A percentile compares a stretch with the other conserved stretches of the same genome.
Evolutionary conservation across 2,888 invertebrate genomes (phyloP).

Genomic region (Pristionchus entomophagus): DNA sequence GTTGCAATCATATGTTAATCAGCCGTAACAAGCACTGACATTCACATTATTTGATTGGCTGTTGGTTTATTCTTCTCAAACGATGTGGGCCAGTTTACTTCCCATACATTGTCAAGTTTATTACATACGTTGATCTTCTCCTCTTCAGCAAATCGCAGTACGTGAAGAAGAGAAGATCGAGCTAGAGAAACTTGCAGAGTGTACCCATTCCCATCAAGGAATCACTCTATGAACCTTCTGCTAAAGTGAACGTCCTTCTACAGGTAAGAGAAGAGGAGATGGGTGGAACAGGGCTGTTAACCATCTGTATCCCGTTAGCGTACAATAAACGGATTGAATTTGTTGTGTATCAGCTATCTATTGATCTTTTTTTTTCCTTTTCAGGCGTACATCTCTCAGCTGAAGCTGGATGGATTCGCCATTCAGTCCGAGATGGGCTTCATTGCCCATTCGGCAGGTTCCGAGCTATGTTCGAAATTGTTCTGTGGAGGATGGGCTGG

Average conservation of each 20-base stretch:
- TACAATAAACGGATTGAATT: background rate
- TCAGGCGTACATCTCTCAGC: slow-evolving; percentile 96
- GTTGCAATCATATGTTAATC: slow-evolving; percentile 77
- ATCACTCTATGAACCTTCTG: slow-evolving; percentile 96
- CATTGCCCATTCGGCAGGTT: slow-evolving; percentile 97
- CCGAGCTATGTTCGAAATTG: slow-evolving; percentile 97
- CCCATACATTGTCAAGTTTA: background rate
- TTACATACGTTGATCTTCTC: background rate
- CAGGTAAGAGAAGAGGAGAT: too few species aligned
- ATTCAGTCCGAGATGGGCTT: slow-evolving; percentile 99
- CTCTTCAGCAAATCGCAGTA: slow-evolving; percentile 52
- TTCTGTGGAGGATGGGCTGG: slow-evolving; percentile 95
- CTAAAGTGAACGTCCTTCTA: slow-evolving; percentile 82
- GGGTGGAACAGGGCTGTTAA: too few species aligned
- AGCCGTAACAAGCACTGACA: too few species aligned
- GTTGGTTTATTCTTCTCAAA: too few species aligned
- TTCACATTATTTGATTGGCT: too few species aligned
- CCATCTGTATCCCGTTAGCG: background rate
- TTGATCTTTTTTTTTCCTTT: too few species aligned
- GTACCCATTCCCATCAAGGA: slow-evolving; percentile 99
- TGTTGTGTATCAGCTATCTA: background rate
- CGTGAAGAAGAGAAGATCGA: slow-evolving; percentile 92
- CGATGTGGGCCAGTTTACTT: too few species aligned
- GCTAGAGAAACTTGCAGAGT: slow-evolving; percentile 91
- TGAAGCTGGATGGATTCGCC: slow-evolving; percentile 98